Conservation (phyloP, 2,888 invertebrate genomes). For the Drosophila neonasuta region DNA sequence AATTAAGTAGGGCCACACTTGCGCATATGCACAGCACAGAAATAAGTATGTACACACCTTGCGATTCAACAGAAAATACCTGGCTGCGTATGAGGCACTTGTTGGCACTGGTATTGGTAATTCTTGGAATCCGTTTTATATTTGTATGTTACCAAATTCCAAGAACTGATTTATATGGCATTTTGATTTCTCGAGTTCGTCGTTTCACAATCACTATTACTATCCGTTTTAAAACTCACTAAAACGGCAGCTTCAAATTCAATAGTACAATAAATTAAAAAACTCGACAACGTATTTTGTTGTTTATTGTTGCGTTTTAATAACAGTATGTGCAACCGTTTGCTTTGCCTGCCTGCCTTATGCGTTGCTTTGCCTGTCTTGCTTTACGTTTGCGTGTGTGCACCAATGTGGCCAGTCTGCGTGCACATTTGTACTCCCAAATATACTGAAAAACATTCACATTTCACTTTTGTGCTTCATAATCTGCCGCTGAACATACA, state of each 20-base stretch:
- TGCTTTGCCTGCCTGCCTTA: slow-evolving; percentile 28
- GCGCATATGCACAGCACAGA: slow-evolving; percentile 13
- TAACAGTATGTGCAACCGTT: slow-evolving; percentile 39
- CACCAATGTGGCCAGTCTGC: slow-evolving; percentile 10
- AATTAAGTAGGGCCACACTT: slow-evolving; percentile 31
- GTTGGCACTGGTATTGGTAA: slow-evolving; percentile 73
- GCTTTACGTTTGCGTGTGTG: slow-evolving; percentile 31
- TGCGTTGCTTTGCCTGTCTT: slow-evolving; percentile 33
- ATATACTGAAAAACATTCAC: neutral
- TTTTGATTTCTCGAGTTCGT: slow-evolving; percentile 44
- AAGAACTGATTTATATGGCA: slow-evolving; percentile 69
- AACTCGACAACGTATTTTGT: slow-evolving; percentile 21
- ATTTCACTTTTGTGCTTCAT: neutral
- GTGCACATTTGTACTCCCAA: neutral
- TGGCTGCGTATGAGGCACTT: slow-evolving; percentile 56
- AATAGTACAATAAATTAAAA: neutral
- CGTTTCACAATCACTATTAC: slow-evolving; percentile 12
- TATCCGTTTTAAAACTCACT: too few relatives aligned
- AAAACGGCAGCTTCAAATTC: too few relatives aligned
- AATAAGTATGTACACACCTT: slow-evolving; percentile 49
- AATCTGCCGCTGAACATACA: neutral
- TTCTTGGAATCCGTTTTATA: slow-evolving; percentile 72
- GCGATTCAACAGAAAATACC: slow-evolving; percentile 52
- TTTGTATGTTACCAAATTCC: slow-evolving; percentile 68
- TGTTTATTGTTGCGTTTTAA: slow-evolving; percentile 43